Percentiles rank a stretch among this genome's conserved stretches.
Conservation (phyloP, 2,113 vertebrate species). For the Polypterus bichir region DNA sequence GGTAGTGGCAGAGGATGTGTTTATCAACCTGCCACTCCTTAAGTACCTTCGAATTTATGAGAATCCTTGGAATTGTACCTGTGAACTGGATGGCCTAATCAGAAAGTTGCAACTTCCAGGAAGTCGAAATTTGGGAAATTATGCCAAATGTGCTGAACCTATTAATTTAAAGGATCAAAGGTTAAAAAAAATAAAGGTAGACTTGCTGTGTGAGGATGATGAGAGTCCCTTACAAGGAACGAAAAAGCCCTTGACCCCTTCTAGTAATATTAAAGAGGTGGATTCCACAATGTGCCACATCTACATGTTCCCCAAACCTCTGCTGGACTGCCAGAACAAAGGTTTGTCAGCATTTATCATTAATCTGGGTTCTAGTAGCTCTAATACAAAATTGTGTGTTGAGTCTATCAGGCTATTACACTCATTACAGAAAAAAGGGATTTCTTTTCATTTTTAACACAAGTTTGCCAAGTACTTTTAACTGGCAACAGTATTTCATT, state of each 20-base stretch:
- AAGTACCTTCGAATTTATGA: constrained; percentile 81
- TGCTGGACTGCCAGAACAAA: constrained; percentile 78
- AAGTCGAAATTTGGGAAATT: constrained; percentile 82
- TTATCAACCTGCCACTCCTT: constrained; percentile 69
- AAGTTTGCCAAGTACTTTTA: too few relatives aligned
- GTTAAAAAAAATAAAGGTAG: constrained; percentile 61
- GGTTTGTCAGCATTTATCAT: constrained; percentile 46
- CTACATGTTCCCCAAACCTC: constrained; percentile 68
- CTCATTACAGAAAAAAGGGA: too few relatives aligned
- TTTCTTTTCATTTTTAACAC: too few relatives aligned
- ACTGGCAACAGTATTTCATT: too few relatives aligned
- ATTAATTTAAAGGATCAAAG: constrained; percentile 55
- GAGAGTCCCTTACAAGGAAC: constrained; percentile 24
- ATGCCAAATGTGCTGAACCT: constrained; percentile 71
- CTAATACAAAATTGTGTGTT: too few relatives aligned
- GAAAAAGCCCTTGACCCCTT: constrained; percentile 21
- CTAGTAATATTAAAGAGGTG: constrained; percentile 37
- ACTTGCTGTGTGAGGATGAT: constrained; percentile 56
- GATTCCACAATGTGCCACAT: constrained; percentile 70
- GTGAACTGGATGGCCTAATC: constrained; percentile 71
- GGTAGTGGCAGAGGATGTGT: constrained; percentile 64
- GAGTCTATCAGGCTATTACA: too few relatives aligned
- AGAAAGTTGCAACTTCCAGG: constrained; percentile 79
- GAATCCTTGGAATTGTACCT: constrained; percentile 86
- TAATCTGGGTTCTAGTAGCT: too few relatives aligned